Conservation (phyloP, 2,888 invertebrate genomes). For the Polymixis flavicincta region DNA sequence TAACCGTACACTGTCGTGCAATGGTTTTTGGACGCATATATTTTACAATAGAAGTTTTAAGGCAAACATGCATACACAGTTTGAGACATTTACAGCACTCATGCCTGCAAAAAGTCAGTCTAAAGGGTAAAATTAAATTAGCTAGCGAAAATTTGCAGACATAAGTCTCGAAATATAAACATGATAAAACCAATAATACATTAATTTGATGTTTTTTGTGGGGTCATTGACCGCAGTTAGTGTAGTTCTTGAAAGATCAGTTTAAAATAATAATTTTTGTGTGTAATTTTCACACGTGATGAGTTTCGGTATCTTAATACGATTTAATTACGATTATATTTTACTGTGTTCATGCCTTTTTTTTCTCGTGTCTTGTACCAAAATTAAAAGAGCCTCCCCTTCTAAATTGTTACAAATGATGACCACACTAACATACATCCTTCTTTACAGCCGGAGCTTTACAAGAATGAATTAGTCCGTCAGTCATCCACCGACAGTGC, state of each 20-base stretch:
- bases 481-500: slow-evolving; percentile 94
- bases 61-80: neutral
- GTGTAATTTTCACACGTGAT: too few species aligned
- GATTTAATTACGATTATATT: neutral
- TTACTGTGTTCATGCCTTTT: neutral
- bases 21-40: neutral
- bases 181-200: too few species aligned
- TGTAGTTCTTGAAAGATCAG: too few species aligned
- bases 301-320: too few species aligned
- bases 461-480: slow-evolving; percentile 93
- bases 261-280: too few species aligned
- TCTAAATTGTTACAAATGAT: neutral
- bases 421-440: slow-evolving; percentile 2
- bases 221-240: too few species aligned
- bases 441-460: slow-evolving; percentile 92
- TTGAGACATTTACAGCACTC: neutral
- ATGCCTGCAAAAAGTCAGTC: neutral
- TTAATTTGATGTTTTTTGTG: too few species aligned
- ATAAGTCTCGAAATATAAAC: too few species aligned
- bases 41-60: neutral
- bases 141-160: too few species aligned
- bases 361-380: neutral
- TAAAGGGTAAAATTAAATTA: too few species aligned
- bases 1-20: neutral
- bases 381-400: neutral